A percentile compares a stretch with the other conserved stretches of the same genome.
These are phyloP conservation scores for Clarias gariepinus DNA, from an alignment of 2,113 vertebrate species.

Conservation along the genomic window DNA sequence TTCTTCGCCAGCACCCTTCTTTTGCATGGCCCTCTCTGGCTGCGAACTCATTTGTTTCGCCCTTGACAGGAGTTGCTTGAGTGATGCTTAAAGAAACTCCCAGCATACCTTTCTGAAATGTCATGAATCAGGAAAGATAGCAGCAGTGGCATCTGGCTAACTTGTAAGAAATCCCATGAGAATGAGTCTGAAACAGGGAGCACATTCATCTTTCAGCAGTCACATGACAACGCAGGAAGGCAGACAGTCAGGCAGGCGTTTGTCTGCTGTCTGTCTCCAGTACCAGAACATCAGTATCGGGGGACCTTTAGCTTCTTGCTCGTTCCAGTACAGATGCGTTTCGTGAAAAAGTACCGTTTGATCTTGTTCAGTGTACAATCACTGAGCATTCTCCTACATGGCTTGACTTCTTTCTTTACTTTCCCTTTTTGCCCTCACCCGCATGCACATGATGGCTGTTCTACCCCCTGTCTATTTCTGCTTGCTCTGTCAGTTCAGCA, in stretches of 20 bases:
- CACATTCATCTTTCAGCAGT: slow-evolving; percentile 30
- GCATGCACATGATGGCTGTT: slow-evolving; percentile 6
- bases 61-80: slow-evolving; percentile 55
- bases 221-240: slow-evolving; percentile 26
- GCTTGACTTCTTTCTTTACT: slow-evolving; percentile 57
- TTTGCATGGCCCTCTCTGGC: slow-evolving; percentile 70
- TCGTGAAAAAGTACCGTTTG: not conserved
- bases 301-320: slow-evolving; percentile 21
- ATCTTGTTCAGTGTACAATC: slow-evolving; percentile 1
- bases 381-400: slow-evolving; percentile 37
- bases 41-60: slow-evolving; percentile 51
- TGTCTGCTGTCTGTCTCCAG: not conserved
- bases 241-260: not conserved
- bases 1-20: slow-evolving; percentile 21
- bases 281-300: not conserved
- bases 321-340: not conserved
- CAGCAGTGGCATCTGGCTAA: slow-evolving; percentile 55
- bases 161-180: slow-evolving; percentile 40
- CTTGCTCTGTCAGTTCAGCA: slow-evolving; percentile 31
- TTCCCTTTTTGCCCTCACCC: slow-evolving; percentile 19
- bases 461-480: slow-evolving; percentile 9
- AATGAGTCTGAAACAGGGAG: slow-evolving; percentile 23
- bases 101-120: slow-evolving; percentile 59
- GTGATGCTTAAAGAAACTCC: slow-evolving; percentile 64
- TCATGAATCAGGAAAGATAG: slow-evolving; percentile 50